Evolutionary conservation across 1,140 invertebrate species (phyloP), one percentile per base, ranked within the genome.

Genomic region (Solen grandis): DNA sequence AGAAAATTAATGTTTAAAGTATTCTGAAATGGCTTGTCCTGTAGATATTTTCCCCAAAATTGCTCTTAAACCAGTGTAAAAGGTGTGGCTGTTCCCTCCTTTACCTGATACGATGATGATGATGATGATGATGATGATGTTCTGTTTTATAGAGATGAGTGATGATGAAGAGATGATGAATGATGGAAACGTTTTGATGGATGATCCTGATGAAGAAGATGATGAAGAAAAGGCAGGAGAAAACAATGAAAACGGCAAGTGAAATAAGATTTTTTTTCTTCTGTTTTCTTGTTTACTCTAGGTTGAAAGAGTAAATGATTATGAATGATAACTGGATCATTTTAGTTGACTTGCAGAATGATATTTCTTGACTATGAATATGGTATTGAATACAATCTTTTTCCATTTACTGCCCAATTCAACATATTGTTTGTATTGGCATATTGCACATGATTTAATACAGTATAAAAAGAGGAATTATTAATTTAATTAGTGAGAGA

Each of bases 61-160:
- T n/a, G 27, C 27, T 60, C 1, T 16, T 19, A 22, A 14, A n/a
- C n/a, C n/a, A n/a, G n/a, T n/a, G n/a, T n/a, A n/a, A n/a, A n/a
- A n/a, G n/a, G n/a, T n/a, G n/a, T n/a, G n/a, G n/a, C 13, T 60
- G 19, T 22, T 13, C 16, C 57, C 38, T 13, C 38, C 19, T 16
- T 33, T 65, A 35, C 1, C 19, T 0, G 16, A 19, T 65, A 10
- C 31, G 38, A 65, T 0, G 14, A 10, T 36, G 16, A 35, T 65
- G 62, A 25, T 8, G 14, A 1, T 68, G 31, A n/a, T 16, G 16
- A 68, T 19, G 22, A 50, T n/a, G n/a, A n/a, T n/a, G n/a, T n/a
- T n/a, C n/a, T n/a, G n/a, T n/a, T n/a, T 93, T 72, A 90, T 89
- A 94, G 91, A 91, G 59, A 65, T 92, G 54, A 93, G 92, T 83